phyloP scores from a whole-genome alignment of 2,888 invertebrate species.

The Panopea generosa region DNA sequence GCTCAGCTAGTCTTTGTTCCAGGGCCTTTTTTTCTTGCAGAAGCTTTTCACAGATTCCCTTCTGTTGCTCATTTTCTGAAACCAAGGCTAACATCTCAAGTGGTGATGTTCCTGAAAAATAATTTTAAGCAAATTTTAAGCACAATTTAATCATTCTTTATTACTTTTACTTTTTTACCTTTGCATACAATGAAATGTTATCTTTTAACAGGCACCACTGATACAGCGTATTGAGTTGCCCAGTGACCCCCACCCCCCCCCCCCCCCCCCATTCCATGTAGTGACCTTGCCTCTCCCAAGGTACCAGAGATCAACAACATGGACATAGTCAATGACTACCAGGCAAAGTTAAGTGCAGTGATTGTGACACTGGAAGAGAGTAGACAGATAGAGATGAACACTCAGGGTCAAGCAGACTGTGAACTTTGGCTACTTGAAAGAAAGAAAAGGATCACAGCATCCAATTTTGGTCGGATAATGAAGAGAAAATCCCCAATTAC shows the following conservation, averaged over 20 bases:
- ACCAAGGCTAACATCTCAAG: background rate
- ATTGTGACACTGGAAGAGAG: slow-evolving; percentile 1
- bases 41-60: too few species aligned
- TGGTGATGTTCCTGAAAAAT: too few species aligned
- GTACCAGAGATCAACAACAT: too few species aligned
- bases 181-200: background rate
- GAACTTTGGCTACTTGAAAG: slow-evolving; percentile 25
- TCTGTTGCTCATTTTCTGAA: slow-evolving; percentile 30
- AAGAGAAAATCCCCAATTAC: background rate
- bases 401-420: slow-evolving; percentile 22
- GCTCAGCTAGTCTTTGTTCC: slow-evolving; percentile 5
- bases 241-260: too few species aligned
- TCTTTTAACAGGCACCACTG: background rate
- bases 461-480: slow-evolving; percentile 31
- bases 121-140: too few species aligned
- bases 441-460: slow-evolving; percentile 23
- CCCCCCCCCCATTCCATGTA: background rate
- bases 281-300: slow-evolving; percentile 1
- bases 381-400: slow-evolving; percentile 14
- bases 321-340: background rate
- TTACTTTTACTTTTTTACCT: too few species aligned
- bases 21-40: slow-evolving; percentile 23
- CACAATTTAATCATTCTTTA: too few species aligned
- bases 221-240: background rate
- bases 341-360: background rate